Evolutionary conservation across 2,113 vertebrate species (phyloP).

Genomic region (Coturnix japonica): DNA sequence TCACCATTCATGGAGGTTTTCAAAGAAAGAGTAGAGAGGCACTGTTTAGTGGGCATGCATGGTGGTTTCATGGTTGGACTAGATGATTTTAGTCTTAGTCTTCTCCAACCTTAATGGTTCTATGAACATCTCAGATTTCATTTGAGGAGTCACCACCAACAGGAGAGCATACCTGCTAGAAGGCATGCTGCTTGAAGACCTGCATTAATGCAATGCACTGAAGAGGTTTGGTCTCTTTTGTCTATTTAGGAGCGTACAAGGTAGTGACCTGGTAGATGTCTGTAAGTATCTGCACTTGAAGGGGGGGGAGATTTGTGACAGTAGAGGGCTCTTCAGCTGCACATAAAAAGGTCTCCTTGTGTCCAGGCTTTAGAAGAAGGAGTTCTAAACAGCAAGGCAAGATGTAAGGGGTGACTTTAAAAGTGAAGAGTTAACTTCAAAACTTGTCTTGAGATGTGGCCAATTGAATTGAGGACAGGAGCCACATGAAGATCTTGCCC

Average conservation of each 20-base stretch:
- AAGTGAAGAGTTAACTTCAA: not conserved
- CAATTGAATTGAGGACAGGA: not conserved
- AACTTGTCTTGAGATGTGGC: not conserved
- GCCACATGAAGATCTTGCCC: not conserved
- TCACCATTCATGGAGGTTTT: too few species aligned
- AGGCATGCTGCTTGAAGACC: not conserved
- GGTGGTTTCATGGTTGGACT: too few species aligned
- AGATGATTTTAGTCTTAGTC: too few species aligned
- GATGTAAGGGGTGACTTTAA: not conserved
- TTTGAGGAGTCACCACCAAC: not conserved
- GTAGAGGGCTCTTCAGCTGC: not conserved
- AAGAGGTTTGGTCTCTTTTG: not conserved
- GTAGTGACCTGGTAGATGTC: not conserved
- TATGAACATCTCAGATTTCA: not conserved
- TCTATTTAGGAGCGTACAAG: not conserved
- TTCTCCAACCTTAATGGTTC: too few species aligned
- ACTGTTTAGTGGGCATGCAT: too few species aligned
- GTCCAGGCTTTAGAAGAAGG: not conserved
- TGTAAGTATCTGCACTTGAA: rapidly evolving
- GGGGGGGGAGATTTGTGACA: not conserved
- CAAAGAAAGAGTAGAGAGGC: too few species aligned
- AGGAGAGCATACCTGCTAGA: not conserved
- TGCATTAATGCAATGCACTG: not conserved
- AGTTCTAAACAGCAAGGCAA: not conserved
- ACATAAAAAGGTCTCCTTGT: not conserved